Conservation (phyloP, 2,113 vertebrate genomes). For the Tragelaphus buxtoni region DNA sequence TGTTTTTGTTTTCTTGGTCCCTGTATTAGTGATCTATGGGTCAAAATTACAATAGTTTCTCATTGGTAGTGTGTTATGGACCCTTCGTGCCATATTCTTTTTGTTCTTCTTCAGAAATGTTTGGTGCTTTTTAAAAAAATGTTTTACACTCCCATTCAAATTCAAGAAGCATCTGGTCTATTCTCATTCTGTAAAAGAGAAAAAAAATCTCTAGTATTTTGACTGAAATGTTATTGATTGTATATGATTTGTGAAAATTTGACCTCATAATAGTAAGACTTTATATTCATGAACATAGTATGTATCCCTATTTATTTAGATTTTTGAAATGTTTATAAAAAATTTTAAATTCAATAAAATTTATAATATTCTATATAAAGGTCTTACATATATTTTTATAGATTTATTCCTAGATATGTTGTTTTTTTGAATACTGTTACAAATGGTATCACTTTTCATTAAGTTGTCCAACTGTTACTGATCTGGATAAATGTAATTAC, state of each 20-base stretch:
- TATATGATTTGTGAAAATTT: neutral
- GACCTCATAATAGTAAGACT: neutral
- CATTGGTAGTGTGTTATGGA: neutral
- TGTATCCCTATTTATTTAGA: neutral
- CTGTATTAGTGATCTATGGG: neutral
- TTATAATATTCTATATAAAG: neutral
- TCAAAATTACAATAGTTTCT: neutral
- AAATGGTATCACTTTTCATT: neutral
- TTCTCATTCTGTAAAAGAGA: neutral
- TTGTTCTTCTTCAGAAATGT: neutral
- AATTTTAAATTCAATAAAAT: neutral
- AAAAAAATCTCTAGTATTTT: neutral
- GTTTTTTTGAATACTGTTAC: neutral
- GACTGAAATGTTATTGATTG: neutral
- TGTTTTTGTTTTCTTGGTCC: neutral
- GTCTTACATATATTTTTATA: neutral
- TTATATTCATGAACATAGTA: neutral
- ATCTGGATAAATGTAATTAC: neutral
- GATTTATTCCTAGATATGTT: neutral
- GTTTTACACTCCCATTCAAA: neutral
- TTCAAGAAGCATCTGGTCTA: neutral
- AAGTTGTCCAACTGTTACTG: neutral
- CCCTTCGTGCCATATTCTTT: neutral
- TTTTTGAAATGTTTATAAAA: neutral
- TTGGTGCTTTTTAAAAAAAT: neutral